Evolutionary conservation across 1,140 invertebrate species (phyloP).

Genomic region (Drosophila murphyi): DNA sequence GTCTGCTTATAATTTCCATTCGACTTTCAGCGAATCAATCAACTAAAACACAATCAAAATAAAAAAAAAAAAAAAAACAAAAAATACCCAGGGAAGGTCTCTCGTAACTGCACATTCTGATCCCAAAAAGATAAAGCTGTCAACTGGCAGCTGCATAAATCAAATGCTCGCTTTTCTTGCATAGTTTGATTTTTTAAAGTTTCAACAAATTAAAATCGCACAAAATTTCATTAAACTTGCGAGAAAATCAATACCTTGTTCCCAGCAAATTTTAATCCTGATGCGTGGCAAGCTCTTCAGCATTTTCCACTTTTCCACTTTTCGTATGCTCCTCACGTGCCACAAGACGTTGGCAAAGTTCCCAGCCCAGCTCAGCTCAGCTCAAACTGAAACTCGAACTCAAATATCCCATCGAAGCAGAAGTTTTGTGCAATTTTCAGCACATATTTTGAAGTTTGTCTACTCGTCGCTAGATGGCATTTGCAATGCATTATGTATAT

Average conservation of each 20-base stretch:
- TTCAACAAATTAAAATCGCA: conserved; percentile 50
- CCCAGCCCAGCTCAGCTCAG: conserved; percentile 16
- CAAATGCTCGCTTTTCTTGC: conserved; percentile 34
- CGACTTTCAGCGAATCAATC: conserved; percentile 76
- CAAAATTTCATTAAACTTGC: conserved; percentile 62
- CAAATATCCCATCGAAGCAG: conserved; percentile 56
- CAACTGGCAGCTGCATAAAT: conserved; percentile 65
- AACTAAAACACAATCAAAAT: conserved; percentile 2
- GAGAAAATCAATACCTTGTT: conserved; percentile 67
- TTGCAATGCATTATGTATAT: conserved; percentile 5
- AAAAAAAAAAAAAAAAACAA: not conserved
- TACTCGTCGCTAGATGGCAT: conserved; percentile 38
- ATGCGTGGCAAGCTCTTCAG: conserved; percentile 32
- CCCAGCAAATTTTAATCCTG: conserved; percentile 65
- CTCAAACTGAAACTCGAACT: conserved; percentile 29
- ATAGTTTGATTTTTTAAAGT: conserved; percentile 32
- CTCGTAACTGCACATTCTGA: conserved; percentile 60
- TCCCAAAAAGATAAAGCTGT: conserved; percentile 66
- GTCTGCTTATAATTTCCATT: conserved; percentile 68
- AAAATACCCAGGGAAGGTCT: conserved; percentile 55
- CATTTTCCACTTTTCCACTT: conserved; percentile 14
- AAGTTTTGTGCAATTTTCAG: conserved; percentile 73
- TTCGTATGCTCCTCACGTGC: conserved; percentile 72
- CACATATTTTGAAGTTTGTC: conserved; percentile 64
- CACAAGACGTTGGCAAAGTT: conserved; percentile 59